These are phyloP conservation scores for Amphipyra tragopoginis DNA, from an alignment of 2,888 invertebrate species.

Conservation along the genomic window DNA sequence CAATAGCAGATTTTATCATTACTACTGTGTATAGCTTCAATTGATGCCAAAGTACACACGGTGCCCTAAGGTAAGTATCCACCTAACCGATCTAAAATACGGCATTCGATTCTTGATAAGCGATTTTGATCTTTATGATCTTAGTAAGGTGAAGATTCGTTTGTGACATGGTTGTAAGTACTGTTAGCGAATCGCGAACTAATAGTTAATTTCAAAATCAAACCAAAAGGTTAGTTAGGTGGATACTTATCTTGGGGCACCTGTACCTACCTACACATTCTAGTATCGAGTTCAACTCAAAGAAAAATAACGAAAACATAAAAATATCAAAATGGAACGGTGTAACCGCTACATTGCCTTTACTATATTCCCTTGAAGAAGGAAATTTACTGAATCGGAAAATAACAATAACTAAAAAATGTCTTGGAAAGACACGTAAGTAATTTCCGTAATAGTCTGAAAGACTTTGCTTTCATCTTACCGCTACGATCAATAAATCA, in stretches of 20 bases:
- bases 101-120: no score
- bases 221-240: no score
- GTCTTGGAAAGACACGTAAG: conserved; percentile 1
- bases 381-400: background rate
- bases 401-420: background rate
- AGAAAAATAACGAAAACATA: background rate
- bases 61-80: no score
- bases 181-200: no score
- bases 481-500: background rate
- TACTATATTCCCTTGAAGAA: background rate
- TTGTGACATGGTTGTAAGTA: no score
- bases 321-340: background rate
- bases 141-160: no score
- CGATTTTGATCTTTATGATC: no score
- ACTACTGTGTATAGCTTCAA: conserved; percentile 4
- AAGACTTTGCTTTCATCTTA: background rate
- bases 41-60: background rate
- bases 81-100: no score
- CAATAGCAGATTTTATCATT: no score
- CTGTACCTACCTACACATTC: no score
- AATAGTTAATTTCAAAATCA: no score
- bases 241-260: no score
- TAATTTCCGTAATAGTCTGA: background rate
- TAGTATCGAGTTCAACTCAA: conserved; percentile 1
- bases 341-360: background rate